Conservation (phyloP, 1,140 invertebrate species). For the Myzus persicae region DNA sequence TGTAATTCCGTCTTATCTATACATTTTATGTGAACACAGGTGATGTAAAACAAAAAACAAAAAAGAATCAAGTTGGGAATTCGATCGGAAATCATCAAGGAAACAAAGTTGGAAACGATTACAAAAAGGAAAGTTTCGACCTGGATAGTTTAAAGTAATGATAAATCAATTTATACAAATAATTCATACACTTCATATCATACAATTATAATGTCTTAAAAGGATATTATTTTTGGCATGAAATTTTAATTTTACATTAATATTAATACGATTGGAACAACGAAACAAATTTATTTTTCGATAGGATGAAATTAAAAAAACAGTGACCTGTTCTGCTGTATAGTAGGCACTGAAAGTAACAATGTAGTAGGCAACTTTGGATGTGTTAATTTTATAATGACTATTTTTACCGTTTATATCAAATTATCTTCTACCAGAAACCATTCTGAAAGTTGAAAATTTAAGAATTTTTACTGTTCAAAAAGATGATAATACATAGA, state of each 20-base stretch:
- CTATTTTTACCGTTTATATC: not conserved
- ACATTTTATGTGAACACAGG: not conserved
- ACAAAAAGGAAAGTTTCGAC: conserved; percentile 47
- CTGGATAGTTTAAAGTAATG: conserved; percentile 45
- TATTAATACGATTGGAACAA: not conserved
- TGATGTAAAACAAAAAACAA: conserved; percentile 36
- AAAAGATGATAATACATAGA: not conserved
- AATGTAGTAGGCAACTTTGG: too few relatives aligned
- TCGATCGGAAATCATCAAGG: conserved; percentile 50
- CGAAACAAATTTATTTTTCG: not conserved
- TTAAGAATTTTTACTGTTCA: not conserved
- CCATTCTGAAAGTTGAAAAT: not conserved
- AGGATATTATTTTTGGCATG: not conserved
- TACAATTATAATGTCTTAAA: not conserved
- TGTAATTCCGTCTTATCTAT: not conserved
- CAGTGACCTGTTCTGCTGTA: not conserved
- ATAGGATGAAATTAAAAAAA: not conserved
- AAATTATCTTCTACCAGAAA: not conserved
- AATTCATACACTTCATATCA: not conserved
- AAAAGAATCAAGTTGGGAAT: conserved; percentile 38
- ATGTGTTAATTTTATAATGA: not conserved
- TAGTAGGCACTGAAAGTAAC: not conserved
- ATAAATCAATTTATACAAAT: not conserved
- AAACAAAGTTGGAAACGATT: conserved; percentile 39
- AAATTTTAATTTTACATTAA: not conserved